phyloP scores from a whole-genome alignment of 1,140 invertebrate species.

The Camponotus floridanus region DNA sequence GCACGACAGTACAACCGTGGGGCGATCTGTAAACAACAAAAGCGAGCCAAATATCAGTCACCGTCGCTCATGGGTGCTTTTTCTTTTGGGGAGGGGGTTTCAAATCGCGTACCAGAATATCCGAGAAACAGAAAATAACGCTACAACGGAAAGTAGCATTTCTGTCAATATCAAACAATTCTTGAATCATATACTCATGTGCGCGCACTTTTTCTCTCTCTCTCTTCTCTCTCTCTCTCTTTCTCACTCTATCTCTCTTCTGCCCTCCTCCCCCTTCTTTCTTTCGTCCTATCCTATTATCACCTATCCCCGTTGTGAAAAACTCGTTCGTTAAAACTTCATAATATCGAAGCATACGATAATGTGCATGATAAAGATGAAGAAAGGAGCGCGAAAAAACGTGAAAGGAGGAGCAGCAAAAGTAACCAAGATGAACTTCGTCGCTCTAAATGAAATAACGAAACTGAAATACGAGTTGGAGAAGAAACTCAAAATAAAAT shows the following conservation, averaged over 20 bases:
- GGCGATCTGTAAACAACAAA: conserved; percentile 86
- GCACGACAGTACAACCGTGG: conserved; percentile 85
- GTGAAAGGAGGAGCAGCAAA: not conserved
- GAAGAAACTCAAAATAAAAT: conserved; percentile 35
- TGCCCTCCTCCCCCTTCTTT: conserved; percentile 6
- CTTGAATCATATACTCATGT: conserved; percentile 9
- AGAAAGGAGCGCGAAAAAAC: conserved; percentile 10
- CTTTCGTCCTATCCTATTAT: conserved; percentile 26
- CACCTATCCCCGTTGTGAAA: conserved; percentile 8
- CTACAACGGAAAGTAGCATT: conserved; percentile 33
- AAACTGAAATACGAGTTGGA: not conserved
- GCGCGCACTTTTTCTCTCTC: not conserved
- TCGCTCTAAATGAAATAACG: not conserved
- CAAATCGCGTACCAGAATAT: conserved; percentile 30
- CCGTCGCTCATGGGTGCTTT: conserved; percentile 65
- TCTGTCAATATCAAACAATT: conserved; percentile 18
- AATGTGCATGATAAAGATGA: conserved; percentile 29
- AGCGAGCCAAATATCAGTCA: conserved; percentile 84
- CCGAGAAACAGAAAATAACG: conserved; percentile 32
- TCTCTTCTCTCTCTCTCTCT: not conserved
- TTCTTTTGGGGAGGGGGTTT: conserved; percentile 34
- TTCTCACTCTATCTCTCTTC: not conserved
- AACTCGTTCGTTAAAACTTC: conserved; percentile 24
- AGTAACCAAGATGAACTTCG: not conserved
- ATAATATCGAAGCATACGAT: not conserved